Evolutionary conservation across 2,888 invertebrate species (phyloP).

Genomic region (Cephus rjabovi): DNA sequence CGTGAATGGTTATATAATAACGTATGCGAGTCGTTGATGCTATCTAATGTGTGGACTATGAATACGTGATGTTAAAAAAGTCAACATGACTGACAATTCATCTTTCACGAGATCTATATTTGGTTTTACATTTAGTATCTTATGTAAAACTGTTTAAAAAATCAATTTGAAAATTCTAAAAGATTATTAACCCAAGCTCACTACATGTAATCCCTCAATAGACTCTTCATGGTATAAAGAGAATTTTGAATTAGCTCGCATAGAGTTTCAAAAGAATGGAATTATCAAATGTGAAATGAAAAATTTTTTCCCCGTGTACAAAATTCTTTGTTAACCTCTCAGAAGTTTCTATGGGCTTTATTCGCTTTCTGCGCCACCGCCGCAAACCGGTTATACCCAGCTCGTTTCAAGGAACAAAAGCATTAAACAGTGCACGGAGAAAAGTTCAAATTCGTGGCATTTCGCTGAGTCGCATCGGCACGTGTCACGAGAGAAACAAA

Average conservation of each 20-base stretch:
- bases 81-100: not conserved
- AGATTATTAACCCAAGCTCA: not conserved
- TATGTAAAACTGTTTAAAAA: not conserved
- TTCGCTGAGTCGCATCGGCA: slow-evolving; percentile 48
- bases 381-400: not conserved
- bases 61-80: not conserved
- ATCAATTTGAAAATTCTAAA: not conserved
- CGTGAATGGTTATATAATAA: not conserved
- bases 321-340: not conserved
- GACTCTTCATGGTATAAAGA: not conserved
- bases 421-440: not conserved
- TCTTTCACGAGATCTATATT: not conserved
- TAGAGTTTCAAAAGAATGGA: not conserved
- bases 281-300: not conserved
- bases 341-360: not conserved
- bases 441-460: slow-evolving; percentile 19
- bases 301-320: not conserved
- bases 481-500: slow-evolving; percentile 47
- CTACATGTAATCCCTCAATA: not conserved
- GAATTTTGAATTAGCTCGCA: not conserved
- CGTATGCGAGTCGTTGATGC: not conserved
- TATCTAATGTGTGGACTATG: not conserved
- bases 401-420: not conserved
- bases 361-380: not conserved
- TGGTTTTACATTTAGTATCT: not conserved